Base-by-base conservation (phyloP, 1,140 invertebrate species). In the Myzus persicae region DNA sequence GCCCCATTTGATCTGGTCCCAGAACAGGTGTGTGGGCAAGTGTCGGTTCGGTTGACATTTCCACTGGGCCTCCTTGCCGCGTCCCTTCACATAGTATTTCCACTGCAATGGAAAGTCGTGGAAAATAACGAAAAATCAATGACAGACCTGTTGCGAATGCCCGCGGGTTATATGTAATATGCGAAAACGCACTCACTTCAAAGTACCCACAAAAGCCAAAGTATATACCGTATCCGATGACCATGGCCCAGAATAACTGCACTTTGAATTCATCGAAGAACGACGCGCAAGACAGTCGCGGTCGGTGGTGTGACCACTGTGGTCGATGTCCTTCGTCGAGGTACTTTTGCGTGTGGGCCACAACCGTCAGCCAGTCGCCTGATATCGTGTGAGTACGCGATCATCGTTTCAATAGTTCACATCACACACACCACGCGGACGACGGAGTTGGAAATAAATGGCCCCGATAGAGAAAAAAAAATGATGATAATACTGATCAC, bases 31-130 rank as follows among this genome's bases (percentile, higher is more conserved):
- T 2, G 96, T 96, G 1, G 96, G 95, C 5, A 97, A 94, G 96
- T 96, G 97, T 94, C 97, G 97, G 24, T 96, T 95, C 0, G 97
- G 97, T 94, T 97, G 97, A 94, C 97, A 97, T 95, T 97, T 97
- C 97, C 97, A 97, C 94, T 97, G 96, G 76, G 96, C 95, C 0
- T 97, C 95, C 8, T 94, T 94, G 94, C 97, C 95, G 0, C 96
- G 94, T 94, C 96, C 96, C 1, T 95, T 95, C 2, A 97, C 95
- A 95, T 97, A 97, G 94, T 96, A 97, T 94, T 96, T 97, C 97
- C 96, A 97, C 97, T 97, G 95, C 24, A 48, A 42, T 31, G 59
- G 5, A 59, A n/a, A 40, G 59, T 67, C 40, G 4, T 2, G 51
- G 3, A n/a, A 24, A 22, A 42, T 8, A 40, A 59, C 9, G 24